Evolutionary conservation across 1,140 invertebrate genomes (phyloP), one percentile per base, ranked within the genome.

Genomic region (Teleogryllus occipitalis): DNA sequence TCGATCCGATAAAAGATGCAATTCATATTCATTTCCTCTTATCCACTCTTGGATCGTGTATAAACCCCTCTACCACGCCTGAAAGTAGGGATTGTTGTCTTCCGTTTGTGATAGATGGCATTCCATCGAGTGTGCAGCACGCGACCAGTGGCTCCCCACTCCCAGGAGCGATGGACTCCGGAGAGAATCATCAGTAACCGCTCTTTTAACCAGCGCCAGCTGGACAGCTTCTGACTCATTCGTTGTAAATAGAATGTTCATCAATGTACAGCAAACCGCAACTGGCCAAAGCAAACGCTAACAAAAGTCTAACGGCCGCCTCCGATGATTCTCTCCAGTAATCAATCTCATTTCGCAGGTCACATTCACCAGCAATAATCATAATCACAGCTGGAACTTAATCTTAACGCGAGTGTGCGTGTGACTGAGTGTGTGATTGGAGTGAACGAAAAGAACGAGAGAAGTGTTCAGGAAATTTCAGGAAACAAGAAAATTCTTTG

Each of bases 131-230:
- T 39, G 27, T 5, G 27, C 27, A 39, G 1, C 27, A 39, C 27
- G 27, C 7, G 54, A 65, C 54, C 54, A 10, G 18, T 14, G 10
- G 54, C 54, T 18, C 54, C 10, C 54, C 10, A n/a, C 54, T 3
- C 54, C 54, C 18, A 7, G 54, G 54, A 65, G 54, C 10, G 54
- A 65, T 18, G 54, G 10, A 18, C 10, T 65, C 54, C 18, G 54
- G 54, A 65, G 54, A 65, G 54, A 65, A 65, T 65, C 54, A 65
- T 65, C 54, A 65, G 18, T 65, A 65, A 65, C 54, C 54, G 54
- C 54, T 65, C 10, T 18, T 65, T 8, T 65, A 7, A 65, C 18
- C 10, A 65, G 54, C 54, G 18, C 54, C 54, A 65, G 18, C 10
- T 65, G 18, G 10, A 65, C 18, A 65, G 54, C 54, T 39, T 39